Base-by-base conservation (phyloP, 30 jellyfish, hydroid and myxozoan genomes). In the Sanderia malayensis region DNA sequence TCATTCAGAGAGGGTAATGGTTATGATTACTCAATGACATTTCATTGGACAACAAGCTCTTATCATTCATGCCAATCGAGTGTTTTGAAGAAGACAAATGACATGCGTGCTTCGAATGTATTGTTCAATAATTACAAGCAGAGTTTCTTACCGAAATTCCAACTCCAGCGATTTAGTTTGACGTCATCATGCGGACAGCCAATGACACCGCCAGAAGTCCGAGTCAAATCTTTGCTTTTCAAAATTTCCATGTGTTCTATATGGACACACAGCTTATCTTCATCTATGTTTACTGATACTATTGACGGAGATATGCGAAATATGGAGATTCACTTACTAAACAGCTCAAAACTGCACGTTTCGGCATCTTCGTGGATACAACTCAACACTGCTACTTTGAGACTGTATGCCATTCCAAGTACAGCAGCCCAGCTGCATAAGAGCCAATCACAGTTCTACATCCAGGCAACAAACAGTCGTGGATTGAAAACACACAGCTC, bases 321-420 rank as follows among this genome's bases (percentile, higher is more conserved):
- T 55, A 11, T 85, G 77, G 21, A 44, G 28, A 26, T 85, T 27
- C 46, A 64, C 4, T 86, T 85, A 10, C 76, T 66, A 6, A 77
- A 74, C 57, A 44, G 44, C 22, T 34, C 46, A 13, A 52, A 24
- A 44, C 57, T 25, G 18, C 70, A 31, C 49, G 85, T 92, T 31
- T 27, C 85, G 24, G 66, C 86, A 44, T 79, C 95, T n/a, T 82
- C 95, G 0, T 93, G 99, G 99, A 58, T 93, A 3, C 99, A 93
- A 22, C 69, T 93, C 31, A 73, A 85, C 53, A 31, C 95, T 7
- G 95, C 95, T 2, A 61, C 94, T 31, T 80, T 83, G 59, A 85
- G 69, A 57, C 57, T 82, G 72, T 82, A 82, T 55, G 95, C 95
- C 15, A 71, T 93, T 0, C 92, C 94, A 25, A 77, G 58, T 34